These are phyloP conservation scores for Hirtodrosophila histrioides DNA, from an alignment of 2,888 invertebrate genomes.

Conservation along the genomic window DNA sequence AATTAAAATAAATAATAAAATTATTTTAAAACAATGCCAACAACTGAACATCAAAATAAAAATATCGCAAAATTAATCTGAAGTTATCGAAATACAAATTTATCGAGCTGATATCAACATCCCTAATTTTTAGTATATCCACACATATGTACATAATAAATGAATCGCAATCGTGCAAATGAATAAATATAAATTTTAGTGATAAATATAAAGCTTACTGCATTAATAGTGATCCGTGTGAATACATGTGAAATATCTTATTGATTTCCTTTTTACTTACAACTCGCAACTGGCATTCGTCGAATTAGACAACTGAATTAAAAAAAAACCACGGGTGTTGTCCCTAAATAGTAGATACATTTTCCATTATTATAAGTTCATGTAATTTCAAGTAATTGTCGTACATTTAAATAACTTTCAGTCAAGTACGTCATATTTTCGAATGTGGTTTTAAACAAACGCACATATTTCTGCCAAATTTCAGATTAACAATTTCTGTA, in stretches of 20 bases:
- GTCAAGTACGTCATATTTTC: neutral
- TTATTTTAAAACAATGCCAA: too few relatives aligned
- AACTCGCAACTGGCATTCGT: conserved; percentile 26
- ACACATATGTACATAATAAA: conserved; percentile 44
- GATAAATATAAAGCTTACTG: conserved; percentile 23
- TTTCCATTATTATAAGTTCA: conserved; percentile 47
- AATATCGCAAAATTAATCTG: too few relatives aligned
- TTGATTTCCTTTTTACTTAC: conserved; percentile 10
- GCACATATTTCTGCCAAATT: conserved; percentile 6
- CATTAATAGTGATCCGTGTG: conserved; percentile 13
- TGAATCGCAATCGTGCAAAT: conserved; percentile 47
- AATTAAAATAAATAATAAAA: too few relatives aligned
- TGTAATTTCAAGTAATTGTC: conserved; percentile 53
- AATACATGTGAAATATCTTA: conserved; percentile 35
- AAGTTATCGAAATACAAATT: neutral
- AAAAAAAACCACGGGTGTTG: conserved; percentile 42
- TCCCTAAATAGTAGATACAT: conserved; percentile 51
- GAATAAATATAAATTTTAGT: conserved; percentile 44
- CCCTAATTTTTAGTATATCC: conserved; percentile 24
- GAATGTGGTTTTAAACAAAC: neutral
- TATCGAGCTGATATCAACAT: conserved; percentile 18
- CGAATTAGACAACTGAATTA: conserved; percentile 21
- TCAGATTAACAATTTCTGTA: conserved; percentile 33
- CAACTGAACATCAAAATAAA: too few relatives aligned
- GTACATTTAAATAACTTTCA: conserved; percentile 2